Evolutionary conservation across 2,797 vertebrate genomes (phyloP).

Genomic region (Thripadectes ignobilis): DNA sequence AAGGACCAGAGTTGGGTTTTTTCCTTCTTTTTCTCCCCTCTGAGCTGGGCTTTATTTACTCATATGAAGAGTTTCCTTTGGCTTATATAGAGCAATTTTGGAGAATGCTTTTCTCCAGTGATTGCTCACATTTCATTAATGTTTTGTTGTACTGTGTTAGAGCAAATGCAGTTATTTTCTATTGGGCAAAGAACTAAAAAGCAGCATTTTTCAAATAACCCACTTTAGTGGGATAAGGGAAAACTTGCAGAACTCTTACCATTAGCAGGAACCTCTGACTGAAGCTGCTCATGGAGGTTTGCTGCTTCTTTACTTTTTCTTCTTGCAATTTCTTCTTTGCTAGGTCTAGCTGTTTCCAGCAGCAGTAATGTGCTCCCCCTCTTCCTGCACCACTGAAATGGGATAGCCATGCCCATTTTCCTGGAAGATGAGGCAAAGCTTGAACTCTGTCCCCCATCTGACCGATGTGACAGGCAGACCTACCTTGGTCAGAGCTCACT

Average conservation of each 20-base stretch:
- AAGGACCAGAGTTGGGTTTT: not conserved
- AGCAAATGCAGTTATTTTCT: not conserved
- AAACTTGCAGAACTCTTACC: not conserved
- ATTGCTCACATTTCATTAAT: not conserved
- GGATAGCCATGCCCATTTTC: rapidly evolving
- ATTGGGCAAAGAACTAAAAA: not conserved
- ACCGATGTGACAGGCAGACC: not conserved
- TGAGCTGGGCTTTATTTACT: not conserved
- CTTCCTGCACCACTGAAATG: not conserved
- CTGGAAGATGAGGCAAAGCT: not conserved
- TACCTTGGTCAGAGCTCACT: not conserved
- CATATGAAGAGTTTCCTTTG: not conserved
- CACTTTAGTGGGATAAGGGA: not conserved
- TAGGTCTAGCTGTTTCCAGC: not conserved
- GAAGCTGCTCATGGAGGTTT: not conserved
- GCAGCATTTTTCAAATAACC: not conserved
- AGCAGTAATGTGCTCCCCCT: not conserved
- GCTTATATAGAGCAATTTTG: not conserved
- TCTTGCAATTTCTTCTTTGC: not conserved
- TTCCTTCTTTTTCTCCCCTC: not conserved
- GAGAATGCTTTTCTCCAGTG: not conserved
- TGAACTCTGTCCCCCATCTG: rapidly evolving
- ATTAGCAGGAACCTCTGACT: not conserved
- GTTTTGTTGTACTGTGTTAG: not conserved
- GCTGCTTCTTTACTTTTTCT: not conserved